A percentile compares a stretch with the other conserved stretches of the same genome.
These are phyloP conservation scores for Periplaneta americana DNA, from an alignment of 1,140 invertebrate species.

Conservation along the genomic window DNA sequence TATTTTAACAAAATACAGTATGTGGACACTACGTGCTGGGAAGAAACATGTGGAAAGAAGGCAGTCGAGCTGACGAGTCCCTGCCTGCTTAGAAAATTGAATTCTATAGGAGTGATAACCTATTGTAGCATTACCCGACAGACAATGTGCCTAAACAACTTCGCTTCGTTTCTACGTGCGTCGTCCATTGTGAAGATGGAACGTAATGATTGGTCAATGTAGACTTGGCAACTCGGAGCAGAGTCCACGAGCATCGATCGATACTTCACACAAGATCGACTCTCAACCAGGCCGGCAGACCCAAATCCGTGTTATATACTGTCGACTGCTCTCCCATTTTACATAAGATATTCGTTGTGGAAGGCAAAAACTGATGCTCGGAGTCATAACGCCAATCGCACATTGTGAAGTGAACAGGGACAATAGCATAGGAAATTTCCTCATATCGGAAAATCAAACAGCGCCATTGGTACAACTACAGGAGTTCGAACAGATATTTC, in stretches of 20 bases:
- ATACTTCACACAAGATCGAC: not conserved
- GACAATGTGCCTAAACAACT: not conserved
- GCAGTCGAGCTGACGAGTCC: too few relatives aligned
- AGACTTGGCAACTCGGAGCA: not conserved
- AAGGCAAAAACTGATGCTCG: not conserved
- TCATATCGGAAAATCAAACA: too few relatives aligned
- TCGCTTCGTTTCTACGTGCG: too few relatives aligned
- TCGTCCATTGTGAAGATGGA: not conserved
- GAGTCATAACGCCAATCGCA: too few relatives aligned
- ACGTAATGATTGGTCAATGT: not conserved
- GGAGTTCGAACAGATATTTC: too few relatives aligned
- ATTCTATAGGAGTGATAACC: not conserved
- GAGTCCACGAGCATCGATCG: not conserved
- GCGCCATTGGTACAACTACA: too few relatives aligned
- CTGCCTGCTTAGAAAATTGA: not conserved
- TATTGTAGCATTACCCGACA: not conserved
- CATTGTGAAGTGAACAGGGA: too few relatives aligned
- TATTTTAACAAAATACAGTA: too few relatives aligned
- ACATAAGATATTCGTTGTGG: not conserved
- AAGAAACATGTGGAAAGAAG: too few relatives aligned
- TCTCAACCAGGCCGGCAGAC: not conserved
- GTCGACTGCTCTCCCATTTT: not conserved
- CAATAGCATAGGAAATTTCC: too few relatives aligned
- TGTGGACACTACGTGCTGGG: too few relatives aligned
- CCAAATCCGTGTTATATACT: not conserved